phyloP scores from a whole-genome alignment of 2,888 invertebrate genomes.

The Cylindroiulus punctatus region DNA sequence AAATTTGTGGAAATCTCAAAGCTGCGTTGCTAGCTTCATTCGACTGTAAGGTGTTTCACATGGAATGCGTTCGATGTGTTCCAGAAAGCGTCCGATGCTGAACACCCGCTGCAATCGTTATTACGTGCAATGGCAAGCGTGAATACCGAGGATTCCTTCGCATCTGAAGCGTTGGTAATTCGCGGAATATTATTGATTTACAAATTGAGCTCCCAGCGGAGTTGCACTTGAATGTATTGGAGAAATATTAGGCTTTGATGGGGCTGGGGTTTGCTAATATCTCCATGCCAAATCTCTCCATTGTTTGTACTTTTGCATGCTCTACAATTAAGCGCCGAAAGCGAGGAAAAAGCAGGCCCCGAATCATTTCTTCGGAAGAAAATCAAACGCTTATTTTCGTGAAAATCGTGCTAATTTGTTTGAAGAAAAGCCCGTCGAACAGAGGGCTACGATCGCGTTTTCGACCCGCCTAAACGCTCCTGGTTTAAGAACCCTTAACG shows the following conservation, averaged over 20 bases:
- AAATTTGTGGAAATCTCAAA: no score
- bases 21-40: no score
- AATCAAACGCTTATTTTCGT: conserved; percentile 38
- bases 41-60: no score
- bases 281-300: conserved; percentile 26
- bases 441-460: conserved; percentile 12
- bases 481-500: not conserved
- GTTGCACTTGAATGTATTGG: conserved; percentile 14
- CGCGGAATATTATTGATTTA: conserved; percentile 26
- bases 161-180: conserved; percentile 20
- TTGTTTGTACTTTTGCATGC: conserved; percentile 37
- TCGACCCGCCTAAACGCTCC: conserved; percentile 4
- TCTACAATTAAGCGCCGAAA: conserved; percentile 12
- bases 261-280: not conserved
- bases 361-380: conserved; percentile 29
- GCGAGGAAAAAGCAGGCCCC: not conserved
- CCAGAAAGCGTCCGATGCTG: no score
- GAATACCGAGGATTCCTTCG: conserved; percentile 24
- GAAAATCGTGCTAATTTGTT: conserved; percentile 26
- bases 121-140: conserved; percentile 6
- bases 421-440: not conserved
- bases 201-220: conserved; percentile 5
- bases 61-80: no score
- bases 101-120: not conserved
- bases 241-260: conserved; percentile 17